These are phyloP conservation scores for Amphiprion clarkii DNA, from an alignment of 2,797 vertebrate species.

Conservation along the genomic window DNA sequence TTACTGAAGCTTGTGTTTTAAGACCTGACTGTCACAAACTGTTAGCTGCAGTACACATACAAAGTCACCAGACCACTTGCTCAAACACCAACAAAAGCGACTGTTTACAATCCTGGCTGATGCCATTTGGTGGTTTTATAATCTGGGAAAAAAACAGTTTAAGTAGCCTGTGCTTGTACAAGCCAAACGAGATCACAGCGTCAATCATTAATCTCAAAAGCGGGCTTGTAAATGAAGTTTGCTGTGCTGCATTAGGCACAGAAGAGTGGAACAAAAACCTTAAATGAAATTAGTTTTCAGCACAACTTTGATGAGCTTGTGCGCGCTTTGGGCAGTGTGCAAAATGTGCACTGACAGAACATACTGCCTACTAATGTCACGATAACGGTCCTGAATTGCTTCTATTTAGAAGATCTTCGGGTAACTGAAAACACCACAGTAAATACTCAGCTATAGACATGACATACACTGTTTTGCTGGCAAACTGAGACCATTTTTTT, in stretches of 20 bases:
- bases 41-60: constrained; percentile 6
- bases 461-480: constrained; percentile 10
- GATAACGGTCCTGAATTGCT: constrained; percentile 20
- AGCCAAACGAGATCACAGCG: constrained; percentile 40
- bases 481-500: constrained; percentile 6
- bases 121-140: constrained; percentile 33
- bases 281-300: constrained; percentile 7
- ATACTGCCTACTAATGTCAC: constrained; percentile 20
- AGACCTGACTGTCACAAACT: constrained; percentile 21
- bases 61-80: constrained; percentile 33
- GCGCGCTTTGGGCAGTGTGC: constrained; percentile 8
- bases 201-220: constrained; percentile 44
- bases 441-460: constrained; percentile 12
- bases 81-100: constrained; percentile 41
- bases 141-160: constrained; percentile 18
- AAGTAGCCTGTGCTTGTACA: constrained; percentile 10
- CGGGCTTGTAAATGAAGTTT: constrained; percentile 22
- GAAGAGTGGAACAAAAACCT: constrained; percentile 24
- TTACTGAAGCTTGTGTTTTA: constrained; percentile 3
- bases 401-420: constrained; percentile 19
- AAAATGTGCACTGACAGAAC: constrained; percentile 14
- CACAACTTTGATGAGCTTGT: not conserved
- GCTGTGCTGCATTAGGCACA: constrained; percentile 2
- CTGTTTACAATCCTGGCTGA: constrained; percentile 29
- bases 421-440: not conserved